Percentiles rank a stretch among this genome's conserved stretches.
These are phyloP conservation scores for Aix galericulata DNA, from an alignment of 2,113 vertebrate species.

Conservation along the genomic window DNA sequence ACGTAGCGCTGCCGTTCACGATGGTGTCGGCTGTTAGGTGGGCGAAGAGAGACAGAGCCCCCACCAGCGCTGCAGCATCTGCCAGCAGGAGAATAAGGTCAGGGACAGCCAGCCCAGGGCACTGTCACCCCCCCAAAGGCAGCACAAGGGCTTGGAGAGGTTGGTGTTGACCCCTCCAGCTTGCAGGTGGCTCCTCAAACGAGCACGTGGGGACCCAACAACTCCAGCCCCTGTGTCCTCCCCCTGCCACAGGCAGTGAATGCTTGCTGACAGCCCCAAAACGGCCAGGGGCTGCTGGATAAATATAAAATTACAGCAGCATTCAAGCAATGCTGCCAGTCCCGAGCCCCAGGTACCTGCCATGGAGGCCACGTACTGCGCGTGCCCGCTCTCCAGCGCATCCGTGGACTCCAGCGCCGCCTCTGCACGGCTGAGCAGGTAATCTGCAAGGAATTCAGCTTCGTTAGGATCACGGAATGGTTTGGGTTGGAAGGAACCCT, in stretches of 20 bases:
- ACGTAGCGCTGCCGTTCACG: slow-evolving; percentile 87
- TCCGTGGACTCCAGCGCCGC: slow-evolving; percentile 83
- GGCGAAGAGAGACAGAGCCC: slow-evolving; percentile 88
- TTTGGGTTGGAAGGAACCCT: background rate
- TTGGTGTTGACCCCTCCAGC: background rate
- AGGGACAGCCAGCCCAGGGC: background rate
- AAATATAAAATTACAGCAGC: background rate
- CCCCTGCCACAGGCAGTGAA: background rate
- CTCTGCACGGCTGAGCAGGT: slow-evolving; percentile 89
- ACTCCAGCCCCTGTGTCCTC: accelerated
- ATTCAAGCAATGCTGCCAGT: background rate
- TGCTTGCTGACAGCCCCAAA: accelerated
- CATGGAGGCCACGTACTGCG: slow-evolving; percentile 83
- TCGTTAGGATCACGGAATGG: background rate
- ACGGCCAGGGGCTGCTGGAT: background rate
- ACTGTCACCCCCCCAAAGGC: background rate
- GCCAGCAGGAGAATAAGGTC: accelerated
- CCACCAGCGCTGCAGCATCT: slow-evolving; percentile 89
- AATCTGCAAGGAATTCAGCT: slow-evolving; percentile 78
- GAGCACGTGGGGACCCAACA: background rate
- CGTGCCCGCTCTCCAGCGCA: slow-evolving; percentile 83
- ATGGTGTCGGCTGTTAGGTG: slow-evolving; percentile 91
- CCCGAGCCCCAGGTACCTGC: slow-evolving; percentile 76
- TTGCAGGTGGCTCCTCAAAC: accelerated
- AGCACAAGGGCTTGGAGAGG: background rate